Base-by-base conservation (phyloP, 2,797 vertebrate genomes). In the Clarias fuscus region DNA sequence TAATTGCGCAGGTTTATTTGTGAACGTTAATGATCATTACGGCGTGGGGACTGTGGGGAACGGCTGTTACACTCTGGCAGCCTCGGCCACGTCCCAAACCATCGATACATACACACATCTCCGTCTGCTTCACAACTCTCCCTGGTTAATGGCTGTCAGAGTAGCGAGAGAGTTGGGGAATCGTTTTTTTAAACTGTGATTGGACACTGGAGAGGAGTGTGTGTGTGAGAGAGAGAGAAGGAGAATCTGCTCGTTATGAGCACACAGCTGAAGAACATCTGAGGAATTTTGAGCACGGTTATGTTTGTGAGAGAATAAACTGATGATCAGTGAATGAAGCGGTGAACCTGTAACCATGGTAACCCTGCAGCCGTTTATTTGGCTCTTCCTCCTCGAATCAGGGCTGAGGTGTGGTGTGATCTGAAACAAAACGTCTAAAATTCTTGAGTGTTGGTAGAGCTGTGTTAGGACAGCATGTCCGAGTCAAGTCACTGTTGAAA, bases 1-100 rank as follows among this genome's bases (percentile, higher is more conserved):
- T 99, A 99, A 99, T 99, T 98, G 97, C 97, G 94, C 96, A 94
- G 95, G 97, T 97, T 98, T 99, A 98, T 99, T 98, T 98, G 97
- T 97, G 96, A 96, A 97, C 96, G 68, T 59, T 84, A 84, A 84
- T 97, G 96, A 97, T 99, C 98, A 99, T 99, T 98, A 98, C 98
- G 98, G 97, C 98, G 96, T 94, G 97, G 97, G 98, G 98, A 98
- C 97, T 48, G 48, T 48, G 48, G 48, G 48, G 98, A 97, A 96
- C 95, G 93, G 94, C 97, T 95, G 96, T 95, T 96, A 94, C 93
- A 95, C 94, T 97, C 98, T 98, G 97, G 97, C 98, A 97, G 30
- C 96, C 93, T 93, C n/a, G 68, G 93, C 95, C 91, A 92, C 96
- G 94, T 96, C 96, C 95, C 97, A 94, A 95, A 94, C 96, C 96